Base-by-base conservation (phyloP, 1,140 invertebrate species). In the Camponotus floridanus region DNA sequence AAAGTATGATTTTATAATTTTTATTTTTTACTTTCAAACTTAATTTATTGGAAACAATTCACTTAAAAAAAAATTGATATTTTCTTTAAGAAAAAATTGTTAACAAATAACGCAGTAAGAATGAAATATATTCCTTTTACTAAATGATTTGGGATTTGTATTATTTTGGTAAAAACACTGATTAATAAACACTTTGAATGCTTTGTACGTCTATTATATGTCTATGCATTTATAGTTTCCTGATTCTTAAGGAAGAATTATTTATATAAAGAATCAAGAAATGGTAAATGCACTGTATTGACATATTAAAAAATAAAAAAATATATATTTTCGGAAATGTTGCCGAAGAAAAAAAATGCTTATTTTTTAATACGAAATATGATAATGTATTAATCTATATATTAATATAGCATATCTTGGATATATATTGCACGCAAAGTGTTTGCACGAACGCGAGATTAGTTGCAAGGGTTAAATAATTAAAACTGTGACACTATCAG, bases 181-280 rank as follows among this genome's bases (percentile, higher is more conserved):
- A 26, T 78, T 33, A 64, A 65, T 78, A 65, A 78, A 78, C 42
- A 78, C 31, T 78, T 65, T 45, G 76, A 65, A 5, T 78, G 76
- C 61, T 1, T 18, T 51, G 6, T 18, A 18, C 3, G 6, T 51
- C 48, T 51, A 51, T 51, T 51, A 51, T 15, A 51, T 0, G 5
- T 51, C 3, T 51, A 15, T 51, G 15, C 48, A 51, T 51, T 5
- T 51, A 4, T 51, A 13, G 48, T 51, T 51, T 51, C 48, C 18
- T 51, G 15, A 51, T 15, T 51, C 15, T 18, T 51, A 51, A 15
- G 48, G 0, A 51, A 18, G 5, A 51, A 51, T 51, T 51, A 51
- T 51, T 18, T 51, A 51, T 15, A 51, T 4, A 51, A 51, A 51
- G 5, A 18, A 15, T 51, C 48, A 51, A 51, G 1, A 51, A 51